A percentile compares a stretch with the other conserved stretches of the same genome.
Evolutionary conservation across 2,113 vertebrate species (phyloP).

Genomic region (Pelmatolapia mariae): DNA sequence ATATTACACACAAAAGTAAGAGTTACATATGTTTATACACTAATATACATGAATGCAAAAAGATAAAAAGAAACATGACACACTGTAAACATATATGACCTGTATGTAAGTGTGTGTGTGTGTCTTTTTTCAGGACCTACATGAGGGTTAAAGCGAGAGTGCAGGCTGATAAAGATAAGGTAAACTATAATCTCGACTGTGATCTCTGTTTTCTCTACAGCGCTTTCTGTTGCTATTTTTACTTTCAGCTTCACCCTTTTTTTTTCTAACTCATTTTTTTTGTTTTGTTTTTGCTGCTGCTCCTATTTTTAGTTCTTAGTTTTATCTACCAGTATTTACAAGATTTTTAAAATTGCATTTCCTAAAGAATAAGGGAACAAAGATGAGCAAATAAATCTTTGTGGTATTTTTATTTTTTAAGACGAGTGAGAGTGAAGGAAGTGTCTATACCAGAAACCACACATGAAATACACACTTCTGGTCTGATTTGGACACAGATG

Average conservation of each 20-base stretch:
- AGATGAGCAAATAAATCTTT: background rate
- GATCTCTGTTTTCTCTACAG: background rate
- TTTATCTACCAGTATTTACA: background rate
- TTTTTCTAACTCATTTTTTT: background rate
- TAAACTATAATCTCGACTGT: conserved; percentile 18
- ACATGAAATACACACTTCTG: background rate
- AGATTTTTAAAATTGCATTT: background rate
- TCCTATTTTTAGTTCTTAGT: background rate
- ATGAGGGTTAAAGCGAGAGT: conserved; percentile 72
- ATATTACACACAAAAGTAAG: background rate
- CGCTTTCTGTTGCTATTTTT: background rate
- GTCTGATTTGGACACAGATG: background rate
- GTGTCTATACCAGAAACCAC: background rate
- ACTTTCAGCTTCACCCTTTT: background rate
- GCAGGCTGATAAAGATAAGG: conserved; percentile 77
- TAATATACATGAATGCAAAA: background rate
- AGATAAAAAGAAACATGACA: background rate
- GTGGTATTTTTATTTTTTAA: background rate
- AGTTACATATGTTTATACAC: background rate
- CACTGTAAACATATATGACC: background rate
- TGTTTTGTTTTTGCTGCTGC: background rate
- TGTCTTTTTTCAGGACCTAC: conserved; percentile 68
- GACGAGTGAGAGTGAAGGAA: background rate
- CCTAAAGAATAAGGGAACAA: background rate
- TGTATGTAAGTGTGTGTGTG: background rate